These are phyloP conservation scores for Chironex yamaguchii DNA, from an alignment of 30 jellyfish, hydroid and myxozoan genomes.

Conservation along the genomic window DNA sequence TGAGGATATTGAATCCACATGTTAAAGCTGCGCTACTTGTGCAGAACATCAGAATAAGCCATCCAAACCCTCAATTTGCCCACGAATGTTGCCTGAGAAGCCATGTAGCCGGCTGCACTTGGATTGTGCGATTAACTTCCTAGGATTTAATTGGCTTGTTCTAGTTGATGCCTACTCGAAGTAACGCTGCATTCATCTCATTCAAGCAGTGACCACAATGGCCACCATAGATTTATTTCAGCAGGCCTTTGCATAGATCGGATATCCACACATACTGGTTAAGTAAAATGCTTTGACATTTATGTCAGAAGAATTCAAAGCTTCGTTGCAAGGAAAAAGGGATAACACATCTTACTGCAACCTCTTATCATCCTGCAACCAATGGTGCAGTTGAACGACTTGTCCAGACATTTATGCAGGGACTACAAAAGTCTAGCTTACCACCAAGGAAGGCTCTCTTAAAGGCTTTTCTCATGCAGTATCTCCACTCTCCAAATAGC, in stretches of 20 bases:
- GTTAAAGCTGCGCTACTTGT: conserved; percentile 9
- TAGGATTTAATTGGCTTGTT: conserved; percentile 49
- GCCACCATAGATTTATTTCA: conserved; percentile 26
- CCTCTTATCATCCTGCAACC: conserved; percentile 60
- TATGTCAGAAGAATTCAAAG: conserved; percentile 21
- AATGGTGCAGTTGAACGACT: too few relatives aligned
- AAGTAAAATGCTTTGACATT: conserved; percentile 32
- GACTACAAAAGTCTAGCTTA: background rate
- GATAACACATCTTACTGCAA: conserved; percentile 18
- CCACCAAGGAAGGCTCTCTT: conserved; percentile 17
- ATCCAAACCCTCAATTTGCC: conserved; percentile 8
- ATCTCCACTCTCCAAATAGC: conserved; percentile 9
- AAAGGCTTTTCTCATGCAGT: conserved; percentile 16
- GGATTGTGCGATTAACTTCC: conserved; percentile 17
- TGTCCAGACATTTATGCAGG: background rate
- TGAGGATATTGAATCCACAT: background rate
- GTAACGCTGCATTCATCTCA: conserved; percentile 20
- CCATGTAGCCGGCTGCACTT: conserved; percentile 45
- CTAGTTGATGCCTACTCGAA: conserved; percentile 53
- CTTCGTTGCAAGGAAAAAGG: conserved; percentile 23
- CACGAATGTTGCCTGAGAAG: conserved; percentile 37
- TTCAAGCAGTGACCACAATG: background rate
- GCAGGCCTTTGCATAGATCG: conserved; percentile 22
- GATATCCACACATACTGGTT: conserved; percentile 40
- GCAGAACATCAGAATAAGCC: conserved; percentile 53